These are phyloP conservation scores for Characodon lateralis DNA, from an alignment of 2,797 vertebrate genomes.

Conservation along the genomic window DNA sequence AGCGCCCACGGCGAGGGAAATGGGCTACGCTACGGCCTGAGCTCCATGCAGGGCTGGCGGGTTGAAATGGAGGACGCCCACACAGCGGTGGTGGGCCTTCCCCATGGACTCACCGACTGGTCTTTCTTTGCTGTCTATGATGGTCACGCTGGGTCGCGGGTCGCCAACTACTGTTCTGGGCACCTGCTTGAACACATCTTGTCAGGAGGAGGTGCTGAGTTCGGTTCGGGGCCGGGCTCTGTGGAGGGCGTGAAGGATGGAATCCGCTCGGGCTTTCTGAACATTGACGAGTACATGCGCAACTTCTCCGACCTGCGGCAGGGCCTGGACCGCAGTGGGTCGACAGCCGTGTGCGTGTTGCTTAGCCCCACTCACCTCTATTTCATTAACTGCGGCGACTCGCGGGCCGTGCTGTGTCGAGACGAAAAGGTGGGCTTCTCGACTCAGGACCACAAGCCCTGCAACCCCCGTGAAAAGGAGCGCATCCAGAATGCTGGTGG, in stretches of 20 bases:
- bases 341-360: conserved; percentile 95
- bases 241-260: conserved; percentile 96
- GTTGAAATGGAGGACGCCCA: conserved; percentile 99
- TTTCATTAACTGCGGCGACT: conserved; percentile 99
- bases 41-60: conserved; percentile 99
- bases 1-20: conserved; percentile 96
- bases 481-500: conserved; percentile 98
- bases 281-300: conserved; percentile 99
- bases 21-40: conserved; percentile 93
- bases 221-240: conserved; percentile 85
- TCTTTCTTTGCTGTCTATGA: conserved; percentile 99
- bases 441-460: conserved; percentile 99
- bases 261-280: conserved; percentile 98
- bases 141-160: conserved; percentile 96
- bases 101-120: conserved; percentile 95
- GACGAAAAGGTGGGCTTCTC: conserved; percentile 94
- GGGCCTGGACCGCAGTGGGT: conserved; percentile 98
- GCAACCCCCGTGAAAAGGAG: conserved; percentile 97
- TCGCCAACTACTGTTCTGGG: conserved; percentile 97
- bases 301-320: conserved; percentile 97
- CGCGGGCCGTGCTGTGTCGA: conserved; percentile 93
- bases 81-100: conserved; percentile 96
- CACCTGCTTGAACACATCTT: conserved; percentile 97
- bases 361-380: conserved; percentile 94
- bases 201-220: conserved; percentile 92